A percentile compares a stretch with the other conserved stretches of the same genome.
Conservation (phyloP, 2,888 invertebrate genomes). For the Euspilapteryx auroguttella region DNA sequence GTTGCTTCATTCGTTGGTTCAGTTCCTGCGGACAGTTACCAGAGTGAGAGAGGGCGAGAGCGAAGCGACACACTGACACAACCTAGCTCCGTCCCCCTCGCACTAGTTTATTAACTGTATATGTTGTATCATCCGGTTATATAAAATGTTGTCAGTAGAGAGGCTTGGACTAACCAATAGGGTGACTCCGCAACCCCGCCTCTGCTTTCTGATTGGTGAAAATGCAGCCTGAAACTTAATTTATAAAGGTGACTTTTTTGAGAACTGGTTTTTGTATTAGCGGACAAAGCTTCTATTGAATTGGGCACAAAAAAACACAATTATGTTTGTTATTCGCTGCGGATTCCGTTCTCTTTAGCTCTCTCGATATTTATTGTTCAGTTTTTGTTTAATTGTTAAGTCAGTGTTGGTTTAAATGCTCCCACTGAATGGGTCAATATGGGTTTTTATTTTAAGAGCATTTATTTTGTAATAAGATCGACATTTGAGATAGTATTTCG, state of each 20-base stretch:
- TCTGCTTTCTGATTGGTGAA: slow-evolving; percentile 29
- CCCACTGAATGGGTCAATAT: slow-evolving; percentile 10
- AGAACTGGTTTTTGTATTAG: slow-evolving; percentile 40
- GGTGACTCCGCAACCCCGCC: slow-evolving; percentile 23
- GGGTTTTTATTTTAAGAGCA: slow-evolving; percentile 11
- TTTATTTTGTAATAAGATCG: slow-evolving; percentile 23
- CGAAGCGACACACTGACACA: slow-evolving; percentile 50
- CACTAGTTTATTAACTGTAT: slow-evolving; percentile 52
- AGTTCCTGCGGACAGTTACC: slow-evolving; percentile 30
- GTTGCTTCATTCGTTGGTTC: slow-evolving; percentile 45
- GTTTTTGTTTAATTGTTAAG: slow-evolving; percentile 30
- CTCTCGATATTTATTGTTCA: slow-evolving; percentile 21
- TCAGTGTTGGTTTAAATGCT: slow-evolving; percentile 16
- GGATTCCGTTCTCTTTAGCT: slow-evolving; percentile 33
- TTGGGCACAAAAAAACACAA: slow-evolving; percentile 51
- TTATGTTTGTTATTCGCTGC: slow-evolving; percentile 52
- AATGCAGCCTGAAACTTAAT: slow-evolving; percentile 46
- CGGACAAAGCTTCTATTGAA: slow-evolving; percentile 47
- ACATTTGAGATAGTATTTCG: slow-evolving; percentile 12
- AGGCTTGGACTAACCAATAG: slow-evolving; percentile 29
- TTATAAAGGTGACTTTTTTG: slow-evolving; percentile 59
- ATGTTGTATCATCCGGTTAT: slow-evolving; percentile 60
- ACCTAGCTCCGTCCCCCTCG: slow-evolving; percentile 29
- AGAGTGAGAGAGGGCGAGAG: slow-evolving; percentile 27
- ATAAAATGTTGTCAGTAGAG: slow-evolving; percentile 55